Conservation (phyloP, 2,888 invertebrate species). For the Troilus luridus region DNA sequence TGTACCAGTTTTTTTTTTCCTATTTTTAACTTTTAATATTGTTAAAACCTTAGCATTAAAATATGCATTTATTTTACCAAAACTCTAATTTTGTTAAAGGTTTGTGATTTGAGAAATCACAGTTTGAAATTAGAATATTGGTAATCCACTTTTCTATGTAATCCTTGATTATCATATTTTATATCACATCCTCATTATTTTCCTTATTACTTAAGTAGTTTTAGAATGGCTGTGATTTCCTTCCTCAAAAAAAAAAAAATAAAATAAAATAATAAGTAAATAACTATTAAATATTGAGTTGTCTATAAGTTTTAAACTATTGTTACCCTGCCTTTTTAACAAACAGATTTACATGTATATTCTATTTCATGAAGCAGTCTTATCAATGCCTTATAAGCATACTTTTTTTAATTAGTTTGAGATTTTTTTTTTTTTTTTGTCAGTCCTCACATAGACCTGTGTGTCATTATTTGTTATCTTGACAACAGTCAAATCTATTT, state of each 20-base stretch:
- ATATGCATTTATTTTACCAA: neutral
- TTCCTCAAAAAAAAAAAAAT: neutral
- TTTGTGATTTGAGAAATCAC: neutral
- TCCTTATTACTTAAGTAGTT: slow-evolving; percentile 21
- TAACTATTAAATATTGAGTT: neutral
- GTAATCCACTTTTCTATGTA: neutral
- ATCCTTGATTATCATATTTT: neutral
- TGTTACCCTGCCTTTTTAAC: neutral
- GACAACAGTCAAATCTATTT: neutral
- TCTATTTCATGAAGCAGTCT: neutral
- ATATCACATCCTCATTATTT: neutral
- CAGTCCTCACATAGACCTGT: neutral
- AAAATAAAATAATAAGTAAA: neutral
- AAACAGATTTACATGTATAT: neutral
- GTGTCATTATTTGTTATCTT: neutral
- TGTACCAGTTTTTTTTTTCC: neutral
- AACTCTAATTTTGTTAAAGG: neutral
- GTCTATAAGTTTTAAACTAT: neutral
- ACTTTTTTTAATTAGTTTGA: neutral
- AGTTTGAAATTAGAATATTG: neutral
- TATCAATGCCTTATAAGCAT: neutral
- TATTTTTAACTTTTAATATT: neutral
- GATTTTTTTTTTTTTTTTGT: neutral
- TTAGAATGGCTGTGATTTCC: slow-evolving; percentile 29
- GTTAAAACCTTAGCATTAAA: neutral